Conservation (phyloP, 2,113 vertebrate species). For the Syngnathus typhle region DNA sequence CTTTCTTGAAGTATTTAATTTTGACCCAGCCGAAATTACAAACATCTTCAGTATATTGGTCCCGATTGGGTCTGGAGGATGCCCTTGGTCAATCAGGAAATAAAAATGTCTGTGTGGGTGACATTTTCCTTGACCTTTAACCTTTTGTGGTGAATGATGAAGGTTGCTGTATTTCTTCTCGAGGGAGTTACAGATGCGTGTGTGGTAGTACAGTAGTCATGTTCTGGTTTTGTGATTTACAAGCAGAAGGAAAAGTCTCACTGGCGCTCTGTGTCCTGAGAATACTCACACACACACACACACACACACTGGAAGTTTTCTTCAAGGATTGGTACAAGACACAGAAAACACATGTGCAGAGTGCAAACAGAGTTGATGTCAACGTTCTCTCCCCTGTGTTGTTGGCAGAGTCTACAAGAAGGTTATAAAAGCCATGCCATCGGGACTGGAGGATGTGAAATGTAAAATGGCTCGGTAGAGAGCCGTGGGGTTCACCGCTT, state of each 20-base stretch:
- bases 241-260: constrained; percentile 29
- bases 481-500: not conserved
- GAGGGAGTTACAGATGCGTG: constrained; percentile 21
- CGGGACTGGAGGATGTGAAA: not conserved
- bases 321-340: constrained; percentile 20
- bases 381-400: constrained; percentile 2
- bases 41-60: constrained; percentile 36
- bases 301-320: constrained; percentile 17
- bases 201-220: constrained; percentile 53
- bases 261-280: constrained; percentile 43
- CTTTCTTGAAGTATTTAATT: constrained; percentile 1
- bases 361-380: constrained; percentile 8
- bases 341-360: constrained; percentile 14
- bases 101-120: constrained; percentile 14
- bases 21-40: constrained; percentile 29
- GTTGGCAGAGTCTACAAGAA: not conserved
- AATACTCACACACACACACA: constrained; percentile 2
- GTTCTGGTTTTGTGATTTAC: constrained; percentile 51
- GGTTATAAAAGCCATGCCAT: not conserved
- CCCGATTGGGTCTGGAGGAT: constrained; percentile 53
- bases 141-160: constrained; percentile 53
- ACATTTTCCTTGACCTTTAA: constrained; percentile 41
- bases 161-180: constrained; percentile 42
- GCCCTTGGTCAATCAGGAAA: constrained; percentile 55
- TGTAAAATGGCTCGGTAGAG: not conserved